A percentile compares a stretch with the other conserved stretches of the same genome.
Evolutionary conservation across 2,113 vertebrate species (phyloP).

Genomic region (Sylvilagus bachmani): DNA sequence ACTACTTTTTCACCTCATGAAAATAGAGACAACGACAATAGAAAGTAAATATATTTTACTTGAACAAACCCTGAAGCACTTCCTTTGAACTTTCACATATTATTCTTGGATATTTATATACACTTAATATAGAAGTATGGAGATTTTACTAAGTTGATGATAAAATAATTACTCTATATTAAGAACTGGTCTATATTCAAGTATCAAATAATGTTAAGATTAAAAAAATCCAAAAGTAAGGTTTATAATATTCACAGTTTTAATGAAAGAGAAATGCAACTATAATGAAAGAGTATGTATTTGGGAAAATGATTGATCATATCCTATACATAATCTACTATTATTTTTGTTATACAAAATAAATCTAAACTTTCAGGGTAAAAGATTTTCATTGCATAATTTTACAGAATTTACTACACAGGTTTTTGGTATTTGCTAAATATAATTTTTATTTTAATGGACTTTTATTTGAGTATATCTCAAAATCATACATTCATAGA

Average conservation of each 20-base stretch:
- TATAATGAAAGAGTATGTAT: background rate
- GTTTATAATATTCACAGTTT: background rate
- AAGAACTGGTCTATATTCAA: background rate
- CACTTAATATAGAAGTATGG: background rate
- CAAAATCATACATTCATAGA: background rate
- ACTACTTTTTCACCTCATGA: background rate
- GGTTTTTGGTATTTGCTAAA: background rate
- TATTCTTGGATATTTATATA: background rate
- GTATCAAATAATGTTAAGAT: rapidly evolving
- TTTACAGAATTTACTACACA: background rate
- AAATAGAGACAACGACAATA: background rate
- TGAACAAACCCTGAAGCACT: background rate
- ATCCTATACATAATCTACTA: background rate
- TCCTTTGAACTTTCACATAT: background rate
- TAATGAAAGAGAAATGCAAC: background rate
- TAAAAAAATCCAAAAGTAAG: background rate
- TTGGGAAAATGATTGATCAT: background rate
- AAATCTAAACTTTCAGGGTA: background rate
- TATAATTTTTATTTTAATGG: background rate
- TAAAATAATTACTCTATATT: constrained; percentile 10
- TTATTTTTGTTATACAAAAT: background rate
- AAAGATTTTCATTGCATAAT: background rate
- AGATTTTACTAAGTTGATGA: background rate
- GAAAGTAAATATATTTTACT: background rate
- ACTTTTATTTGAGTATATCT: background rate